Conservation (phyloP, 1,140 invertebrate species). For the Sycophaga agraensis region DNA sequence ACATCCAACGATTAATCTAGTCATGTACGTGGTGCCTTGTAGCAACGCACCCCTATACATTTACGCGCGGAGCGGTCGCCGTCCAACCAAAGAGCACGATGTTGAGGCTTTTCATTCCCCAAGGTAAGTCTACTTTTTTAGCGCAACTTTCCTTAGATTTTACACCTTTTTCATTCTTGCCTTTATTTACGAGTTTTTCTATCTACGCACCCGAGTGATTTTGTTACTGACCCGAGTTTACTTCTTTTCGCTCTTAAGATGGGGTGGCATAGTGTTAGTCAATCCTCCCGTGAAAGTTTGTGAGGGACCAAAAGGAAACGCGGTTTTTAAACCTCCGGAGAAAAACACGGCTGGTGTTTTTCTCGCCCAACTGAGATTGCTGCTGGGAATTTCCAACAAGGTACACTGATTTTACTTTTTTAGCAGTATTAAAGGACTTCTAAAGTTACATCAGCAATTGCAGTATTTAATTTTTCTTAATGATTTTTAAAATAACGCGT, state of each 20-base stretch:
- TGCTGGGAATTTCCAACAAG: slow-evolving; percentile 74
- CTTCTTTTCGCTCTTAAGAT: too few relatives aligned
- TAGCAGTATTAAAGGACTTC: background rate
- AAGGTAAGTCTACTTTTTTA: too few relatives aligned
- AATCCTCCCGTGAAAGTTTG: slow-evolving; percentile 67
- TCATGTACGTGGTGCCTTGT: slow-evolving; percentile 79
- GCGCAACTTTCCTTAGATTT: too few relatives aligned
- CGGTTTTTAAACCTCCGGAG: slow-evolving; percentile 59
- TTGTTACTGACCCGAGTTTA: too few relatives aligned
- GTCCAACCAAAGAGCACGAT: slow-evolving; percentile 39
- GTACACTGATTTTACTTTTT: slow-evolving; percentile 46
- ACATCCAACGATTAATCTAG: slow-evolving; percentile 80
- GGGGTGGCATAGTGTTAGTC: slow-evolving; percentile 83
- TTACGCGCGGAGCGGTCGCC: slow-evolving; percentile 56
- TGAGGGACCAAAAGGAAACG: slow-evolving; percentile 40
- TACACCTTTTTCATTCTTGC: too few relatives aligned
- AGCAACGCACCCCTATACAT: slow-evolving; percentile 74
- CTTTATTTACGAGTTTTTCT: too few relatives aligned
- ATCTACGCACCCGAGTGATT: too few relatives aligned
- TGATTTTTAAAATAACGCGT: too few relatives aligned
- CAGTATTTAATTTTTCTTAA: too few relatives aligned
- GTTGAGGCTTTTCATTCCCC: slow-evolving; percentile 70
- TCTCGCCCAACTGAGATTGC: slow-evolving; percentile 73
- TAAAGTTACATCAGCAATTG: too few relatives aligned
- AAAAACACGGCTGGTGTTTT: slow-evolving; percentile 74